phyloP scores from a whole-genome alignment of 2,888 invertebrate genomes.

The Digitonthophagus gazella region DNA sequence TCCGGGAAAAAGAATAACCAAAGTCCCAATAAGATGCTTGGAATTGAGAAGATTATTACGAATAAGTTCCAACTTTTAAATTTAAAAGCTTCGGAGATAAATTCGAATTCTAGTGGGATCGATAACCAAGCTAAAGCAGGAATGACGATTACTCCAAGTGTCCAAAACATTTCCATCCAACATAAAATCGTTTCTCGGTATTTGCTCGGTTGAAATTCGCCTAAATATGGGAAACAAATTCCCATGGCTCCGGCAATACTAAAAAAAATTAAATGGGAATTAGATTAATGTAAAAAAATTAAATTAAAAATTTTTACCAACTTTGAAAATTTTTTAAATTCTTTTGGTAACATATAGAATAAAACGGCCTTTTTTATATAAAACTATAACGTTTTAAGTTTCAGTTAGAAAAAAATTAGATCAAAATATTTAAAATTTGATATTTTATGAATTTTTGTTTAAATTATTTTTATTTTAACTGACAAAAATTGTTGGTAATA shows the following conservation, averaged over 20 bases:
- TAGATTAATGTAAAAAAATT: too few relatives aligned
- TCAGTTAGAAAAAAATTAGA: too few relatives aligned
- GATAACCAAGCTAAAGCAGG: conserved; percentile 77
- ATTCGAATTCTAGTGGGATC: conserved; percentile 67
- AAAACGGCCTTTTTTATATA: too few relatives aligned
- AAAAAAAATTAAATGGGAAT: conserved; percentile 39
- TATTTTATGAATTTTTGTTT: too few relatives aligned
- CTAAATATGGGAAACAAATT: conserved; percentile 77
- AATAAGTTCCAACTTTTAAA: conserved; percentile 82
- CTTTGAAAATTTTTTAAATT: too few relatives aligned
- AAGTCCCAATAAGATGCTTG: conserved; percentile 64
- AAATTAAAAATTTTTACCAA: too few relatives aligned
- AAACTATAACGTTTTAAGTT: too few relatives aligned
- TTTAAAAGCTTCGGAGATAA: conserved; percentile 59
- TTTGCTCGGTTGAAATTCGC: conserved; percentile 78
- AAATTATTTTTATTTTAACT: neutral
- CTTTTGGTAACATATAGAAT: too few relatives aligned
- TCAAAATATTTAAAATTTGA: too few relatives aligned
- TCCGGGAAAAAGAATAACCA: conserved; percentile 77
- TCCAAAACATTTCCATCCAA: conserved; percentile 87
- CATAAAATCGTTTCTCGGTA: conserved; percentile 77
- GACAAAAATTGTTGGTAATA: too few relatives aligned
- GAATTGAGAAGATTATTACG: conserved; percentile 71
- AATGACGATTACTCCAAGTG: conserved; percentile 70
- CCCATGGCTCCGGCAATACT: conserved; percentile 82